Percentiles rank a stretch among this genome's conserved stretches.
phyloP scores from a whole-genome alignment of 2,113 vertebrate species.

The Calyptomena viridis region DNA sequence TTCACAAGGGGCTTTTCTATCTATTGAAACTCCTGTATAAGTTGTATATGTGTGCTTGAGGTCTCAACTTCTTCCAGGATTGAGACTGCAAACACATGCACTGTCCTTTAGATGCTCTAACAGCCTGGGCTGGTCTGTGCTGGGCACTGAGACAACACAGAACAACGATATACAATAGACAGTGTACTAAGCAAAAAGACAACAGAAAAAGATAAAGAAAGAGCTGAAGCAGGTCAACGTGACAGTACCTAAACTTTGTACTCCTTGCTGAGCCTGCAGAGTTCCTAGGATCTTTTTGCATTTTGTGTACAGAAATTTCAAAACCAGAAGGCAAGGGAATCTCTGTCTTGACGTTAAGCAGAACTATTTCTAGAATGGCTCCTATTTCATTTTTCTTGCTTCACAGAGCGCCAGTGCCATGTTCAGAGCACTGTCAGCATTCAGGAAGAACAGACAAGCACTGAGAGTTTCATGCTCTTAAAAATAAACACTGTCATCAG shows the following conservation, averaged over 20 bases:
- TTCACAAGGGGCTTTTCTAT: background rate
- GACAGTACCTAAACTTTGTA: background rate
- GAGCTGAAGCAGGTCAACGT: background rate
- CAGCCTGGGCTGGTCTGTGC: background rate
- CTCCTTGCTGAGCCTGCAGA: background rate
- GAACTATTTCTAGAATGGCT: background rate
- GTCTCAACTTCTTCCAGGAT: background rate
- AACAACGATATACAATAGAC: background rate
- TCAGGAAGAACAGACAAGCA: background rate
- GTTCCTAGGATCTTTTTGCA: background rate
- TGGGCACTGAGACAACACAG: background rate
- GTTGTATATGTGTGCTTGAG: background rate
- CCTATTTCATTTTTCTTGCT: background rate
- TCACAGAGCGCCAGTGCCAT: background rate
- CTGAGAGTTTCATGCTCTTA: background rate
- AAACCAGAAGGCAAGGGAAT: background rate
- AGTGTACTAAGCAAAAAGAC: background rate
- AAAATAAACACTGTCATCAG: background rate
- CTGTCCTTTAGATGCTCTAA: background rate
- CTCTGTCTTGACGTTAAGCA: background rate
- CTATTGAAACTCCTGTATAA: background rate
- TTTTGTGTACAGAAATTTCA: background rate
- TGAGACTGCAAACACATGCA: background rate
- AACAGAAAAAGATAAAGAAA: background rate
- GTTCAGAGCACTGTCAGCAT: background rate